These are phyloP conservation scores for Falcunculus frontatus DNA, from an alignment of 2,113 vertebrate genomes.

Conservation along the genomic window DNA sequence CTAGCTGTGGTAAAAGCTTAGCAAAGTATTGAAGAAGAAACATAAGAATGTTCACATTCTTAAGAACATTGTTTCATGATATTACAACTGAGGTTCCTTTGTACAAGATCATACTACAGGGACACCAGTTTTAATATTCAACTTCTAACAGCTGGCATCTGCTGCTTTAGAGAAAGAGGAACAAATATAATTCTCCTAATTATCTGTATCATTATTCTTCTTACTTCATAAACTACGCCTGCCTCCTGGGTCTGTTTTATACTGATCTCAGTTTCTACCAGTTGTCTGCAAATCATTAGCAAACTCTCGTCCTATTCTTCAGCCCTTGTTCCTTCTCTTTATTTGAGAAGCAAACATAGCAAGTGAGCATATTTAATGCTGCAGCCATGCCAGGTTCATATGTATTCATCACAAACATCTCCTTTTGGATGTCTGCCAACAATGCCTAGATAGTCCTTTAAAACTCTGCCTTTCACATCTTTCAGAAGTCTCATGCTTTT, in stretches of 20 bases:
- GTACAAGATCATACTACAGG: neutral
- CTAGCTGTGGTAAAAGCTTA: neutral
- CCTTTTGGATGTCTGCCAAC: neutral
- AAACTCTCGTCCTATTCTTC: neutral
- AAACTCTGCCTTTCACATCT: neutral
- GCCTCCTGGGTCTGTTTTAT: conserved; percentile 18
- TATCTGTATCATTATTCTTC: conserved; percentile 32
- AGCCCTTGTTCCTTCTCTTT: neutral
- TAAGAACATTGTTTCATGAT: conserved; percentile 21
- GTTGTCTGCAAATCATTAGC: neutral
- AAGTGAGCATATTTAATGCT: neutral
- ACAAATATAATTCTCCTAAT: conserved; percentile 40
- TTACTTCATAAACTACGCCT: conserved; percentile 7
- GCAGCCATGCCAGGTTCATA: neutral
- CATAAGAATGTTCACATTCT: neutral
- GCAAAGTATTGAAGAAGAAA: neutral
- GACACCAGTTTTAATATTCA: conserved; percentile 35
- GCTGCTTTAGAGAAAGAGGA: conserved; percentile 19
- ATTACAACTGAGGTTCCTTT: conserved; percentile 27
- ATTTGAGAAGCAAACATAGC: neutral
- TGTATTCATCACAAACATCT: neutral
- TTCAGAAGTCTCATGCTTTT: neutral
- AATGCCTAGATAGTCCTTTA: neutral
- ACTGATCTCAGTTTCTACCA: neutral
- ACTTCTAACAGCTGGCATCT: conserved; percentile 28